Conservation (phyloP, 2,113 vertebrate species). For the Paralichthys olivaceus region DNA sequence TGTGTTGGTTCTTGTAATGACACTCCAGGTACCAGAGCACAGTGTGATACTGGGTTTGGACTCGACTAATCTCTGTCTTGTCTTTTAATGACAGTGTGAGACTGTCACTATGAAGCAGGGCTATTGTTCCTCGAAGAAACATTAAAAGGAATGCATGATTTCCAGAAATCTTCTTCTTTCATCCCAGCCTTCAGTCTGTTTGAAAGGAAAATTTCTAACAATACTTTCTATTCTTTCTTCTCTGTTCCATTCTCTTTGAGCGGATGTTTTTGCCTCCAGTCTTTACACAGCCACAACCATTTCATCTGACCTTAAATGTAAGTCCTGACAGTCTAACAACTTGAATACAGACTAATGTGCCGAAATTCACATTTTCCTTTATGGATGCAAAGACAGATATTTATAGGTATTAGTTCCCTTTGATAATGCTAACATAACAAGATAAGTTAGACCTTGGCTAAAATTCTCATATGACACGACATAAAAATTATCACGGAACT, state of each 20-base stretch:
- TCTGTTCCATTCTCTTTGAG: constrained; percentile 36
- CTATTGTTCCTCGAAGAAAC: constrained; percentile 28
- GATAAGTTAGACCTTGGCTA: too few relatives aligned
- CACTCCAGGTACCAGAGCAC: constrained; percentile 3
- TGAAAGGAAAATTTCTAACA: constrained; percentile 31
- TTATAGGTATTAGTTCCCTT: neutral
- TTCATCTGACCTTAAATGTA: constrained; percentile 16
- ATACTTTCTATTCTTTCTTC: constrained; percentile 18
- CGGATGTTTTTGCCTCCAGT: constrained; percentile 12
- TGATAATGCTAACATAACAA: too few relatives aligned
- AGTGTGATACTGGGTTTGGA: neutral
- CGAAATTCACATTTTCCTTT: neutral
- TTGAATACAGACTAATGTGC: neutral
- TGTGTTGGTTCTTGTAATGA: neutral
- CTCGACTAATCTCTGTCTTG: neutral
- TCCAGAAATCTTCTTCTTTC: constrained; percentile 29
- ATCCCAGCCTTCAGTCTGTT: constrained; percentile 18
- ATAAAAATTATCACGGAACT: too few relatives aligned
- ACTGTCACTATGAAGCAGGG: constrained; percentile 20
- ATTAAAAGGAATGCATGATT: constrained; percentile 47
- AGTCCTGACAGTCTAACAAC: constrained; percentile 8
- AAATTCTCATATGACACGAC: too few relatives aligned
- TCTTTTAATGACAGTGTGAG: constrained; percentile 27
- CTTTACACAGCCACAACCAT: constrained; percentile 8
- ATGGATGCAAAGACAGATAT: neutral